Evolutionary conservation across 2,113 vertebrate species (phyloP).

Genomic region (Neogobius melanostomus): DNA sequence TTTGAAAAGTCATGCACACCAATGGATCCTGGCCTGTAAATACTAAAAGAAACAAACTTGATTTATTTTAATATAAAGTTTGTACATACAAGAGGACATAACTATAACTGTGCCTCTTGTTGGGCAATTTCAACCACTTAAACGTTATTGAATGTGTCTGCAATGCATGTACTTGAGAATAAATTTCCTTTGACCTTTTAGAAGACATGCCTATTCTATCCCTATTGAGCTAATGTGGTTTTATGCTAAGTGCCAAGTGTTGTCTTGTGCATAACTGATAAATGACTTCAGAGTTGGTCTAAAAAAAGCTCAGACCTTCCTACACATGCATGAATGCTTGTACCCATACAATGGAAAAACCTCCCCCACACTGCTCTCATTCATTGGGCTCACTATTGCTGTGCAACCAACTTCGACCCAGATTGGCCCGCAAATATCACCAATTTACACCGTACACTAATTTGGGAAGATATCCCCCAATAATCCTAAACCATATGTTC

Average conservation of each 20-base stretch:
- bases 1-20: too few species aligned
- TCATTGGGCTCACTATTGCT: slow-evolving; percentile 21
- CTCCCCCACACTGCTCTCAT: slow-evolving; percentile 37
- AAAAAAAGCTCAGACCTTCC: slow-evolving; percentile 3
- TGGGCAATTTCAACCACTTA: too few species aligned
- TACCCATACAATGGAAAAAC: slow-evolving; percentile 18
- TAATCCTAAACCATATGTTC: background rate
- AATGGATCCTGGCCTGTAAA: too few species aligned
- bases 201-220: background rate
- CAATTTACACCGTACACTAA: background rate
- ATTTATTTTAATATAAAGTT: too few species aligned
- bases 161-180: background rate
- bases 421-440: slow-evolving; percentile 26
- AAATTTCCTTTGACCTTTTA: background rate
- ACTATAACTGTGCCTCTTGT: too few species aligned
- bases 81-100: too few species aligned
- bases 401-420: slow-evolving; percentile 47
- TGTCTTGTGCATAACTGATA: background rate
- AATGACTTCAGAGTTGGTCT: background rate
- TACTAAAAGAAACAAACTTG: too few species aligned
- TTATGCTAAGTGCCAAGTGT: background rate
- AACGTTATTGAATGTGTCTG: too few species aligned
- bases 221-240: background rate
- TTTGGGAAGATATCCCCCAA: background rate
- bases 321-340: slow-evolving; percentile 20